Percentiles rank a stretch among this genome's conserved stretches.
phyloP scores from a whole-genome alignment of 1,140 invertebrate species.

The Ridgeia piscesae region DNA sequence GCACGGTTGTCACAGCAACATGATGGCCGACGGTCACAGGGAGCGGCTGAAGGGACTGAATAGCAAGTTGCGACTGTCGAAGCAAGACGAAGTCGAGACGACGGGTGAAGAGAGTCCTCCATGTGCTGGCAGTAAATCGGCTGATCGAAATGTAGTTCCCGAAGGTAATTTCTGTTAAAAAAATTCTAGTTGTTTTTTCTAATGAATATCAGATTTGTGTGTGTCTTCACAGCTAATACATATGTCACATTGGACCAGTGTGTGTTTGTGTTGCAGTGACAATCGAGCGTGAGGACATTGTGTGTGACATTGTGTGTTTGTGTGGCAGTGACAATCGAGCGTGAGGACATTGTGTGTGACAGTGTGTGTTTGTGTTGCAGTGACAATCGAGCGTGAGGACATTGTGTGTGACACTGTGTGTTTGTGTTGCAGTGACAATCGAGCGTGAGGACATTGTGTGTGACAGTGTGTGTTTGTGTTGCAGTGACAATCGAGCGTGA shows the following conservation, averaged over 20 bases:
- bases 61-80: conserved; percentile 33
- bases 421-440: too few species aligned
- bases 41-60: conserved; percentile 19
- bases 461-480: too few species aligned
- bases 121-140: conserved; percentile 22
- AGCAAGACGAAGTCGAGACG: conserved; percentile 37
- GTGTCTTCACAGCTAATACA: background rate
- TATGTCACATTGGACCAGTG: background rate
- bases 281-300: background rate
- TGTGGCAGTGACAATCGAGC: background rate
- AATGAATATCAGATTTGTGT: background rate
- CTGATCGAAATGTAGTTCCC: conserved; percentile 24
- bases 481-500: too few species aligned
- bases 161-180: conserved; percentile 7
- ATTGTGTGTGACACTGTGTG: too few species aligned
- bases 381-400: background rate
- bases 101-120: conserved; percentile 30
- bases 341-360: background rate
- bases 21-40: background rate
- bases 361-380: background rate
- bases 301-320: background rate
- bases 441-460: too few species aligned
- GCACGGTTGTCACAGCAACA: conserved; percentile 5
- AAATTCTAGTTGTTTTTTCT: background rate
- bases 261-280: background rate